Percentiles rank a stretch among this genome's conserved stretches.
These are phyloP conservation scores for Samia ricini DNA, from an alignment of 1,140 invertebrate genomes.

Conservation along the genomic window DNA sequence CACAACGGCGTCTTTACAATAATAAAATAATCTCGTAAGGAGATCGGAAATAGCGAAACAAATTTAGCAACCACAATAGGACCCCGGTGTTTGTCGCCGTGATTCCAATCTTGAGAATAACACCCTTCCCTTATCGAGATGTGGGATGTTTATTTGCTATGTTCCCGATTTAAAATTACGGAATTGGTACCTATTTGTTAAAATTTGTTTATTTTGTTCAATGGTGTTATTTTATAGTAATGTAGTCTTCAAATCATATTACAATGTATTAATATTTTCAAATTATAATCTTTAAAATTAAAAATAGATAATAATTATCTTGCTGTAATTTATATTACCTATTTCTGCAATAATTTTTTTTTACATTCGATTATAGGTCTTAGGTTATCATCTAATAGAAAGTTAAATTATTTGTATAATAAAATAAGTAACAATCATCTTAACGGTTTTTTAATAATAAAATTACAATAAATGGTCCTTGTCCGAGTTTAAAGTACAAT, in stretches of 20 bases:
- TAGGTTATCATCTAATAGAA: no score
- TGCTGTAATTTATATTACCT: no score
- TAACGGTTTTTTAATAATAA: background rate
- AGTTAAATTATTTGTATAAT: no score
- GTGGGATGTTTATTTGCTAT: conserved; percentile 55
- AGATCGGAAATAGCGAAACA: conserved; percentile 69
- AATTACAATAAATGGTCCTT: background rate
- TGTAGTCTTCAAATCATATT: background rate
- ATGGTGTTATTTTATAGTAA: background rate
- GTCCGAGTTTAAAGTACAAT: background rate
- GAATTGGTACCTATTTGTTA: background rate
- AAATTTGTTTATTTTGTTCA: background rate
- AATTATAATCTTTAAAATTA: no score
- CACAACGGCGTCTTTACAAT: conserved; percentile 45
- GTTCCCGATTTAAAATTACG: conserved; percentile 1
- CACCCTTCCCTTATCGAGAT: conserved; percentile 54
- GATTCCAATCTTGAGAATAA: conserved; percentile 52
- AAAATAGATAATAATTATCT: no score
- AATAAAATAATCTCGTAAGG: conserved; percentile 60
- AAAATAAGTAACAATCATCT: no score
- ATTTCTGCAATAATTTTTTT: background rate
- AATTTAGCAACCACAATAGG: conserved; percentile 70
- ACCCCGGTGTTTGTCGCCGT: conserved; percentile 58
- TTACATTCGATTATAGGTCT: background rate
- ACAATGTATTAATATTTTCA: no score